Percentiles rank a stretch among this genome's conserved stretches.
These are phyloP conservation scores for Macropis europaea DNA, from an alignment of 2,888 invertebrate genomes.

Conservation along the genomic window DNA sequence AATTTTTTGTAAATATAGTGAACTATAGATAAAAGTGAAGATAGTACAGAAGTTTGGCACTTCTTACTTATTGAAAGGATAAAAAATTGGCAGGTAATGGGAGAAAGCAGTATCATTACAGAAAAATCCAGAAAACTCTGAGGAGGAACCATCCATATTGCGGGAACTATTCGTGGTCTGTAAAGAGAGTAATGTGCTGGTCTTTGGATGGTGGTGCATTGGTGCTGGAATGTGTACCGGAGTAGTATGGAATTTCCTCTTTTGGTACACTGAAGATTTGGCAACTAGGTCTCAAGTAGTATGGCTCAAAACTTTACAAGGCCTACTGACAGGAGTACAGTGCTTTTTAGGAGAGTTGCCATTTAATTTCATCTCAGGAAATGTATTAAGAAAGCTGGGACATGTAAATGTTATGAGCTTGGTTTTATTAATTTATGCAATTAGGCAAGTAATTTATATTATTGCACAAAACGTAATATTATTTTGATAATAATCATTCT, in stretches of 20 bases:
- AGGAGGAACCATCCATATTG: conserved; percentile 70
- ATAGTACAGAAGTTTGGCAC: conserved; percentile 39
- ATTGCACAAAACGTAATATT: not conserved
- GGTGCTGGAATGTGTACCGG: conserved; percentile 92
- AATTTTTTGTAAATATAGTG: not conserved
- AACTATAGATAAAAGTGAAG: not conserved
- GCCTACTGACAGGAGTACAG: conserved; percentile 87
- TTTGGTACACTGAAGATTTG: conserved; percentile 91
- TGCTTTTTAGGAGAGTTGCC: conserved; percentile 93
- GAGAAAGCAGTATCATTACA: conserved; percentile 63
- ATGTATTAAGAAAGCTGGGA: conserved; percentile 82
- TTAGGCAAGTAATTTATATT: conserved; percentile 76
- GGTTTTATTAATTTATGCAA: conserved; percentile 89
- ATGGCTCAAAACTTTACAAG: conserved; percentile 88
- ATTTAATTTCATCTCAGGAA: conserved; percentile 90
- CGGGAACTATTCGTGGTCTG: conserved; percentile 70
- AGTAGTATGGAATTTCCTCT: conserved; percentile 92
- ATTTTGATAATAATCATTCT: conserved; percentile 1
- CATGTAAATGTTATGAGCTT: conserved; percentile 92
- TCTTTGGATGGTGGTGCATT: conserved; percentile 91
- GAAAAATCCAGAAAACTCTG: conserved; percentile 60
- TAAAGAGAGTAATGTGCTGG: conserved; percentile 80
- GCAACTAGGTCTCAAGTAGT: conserved; percentile 78
- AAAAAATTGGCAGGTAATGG: conserved; percentile 60
- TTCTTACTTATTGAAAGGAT: conserved; percentile 54